Evolutionary conservation across 2,797 vertebrate species (phyloP).

Genomic region (Salmo trutta): DNA sequence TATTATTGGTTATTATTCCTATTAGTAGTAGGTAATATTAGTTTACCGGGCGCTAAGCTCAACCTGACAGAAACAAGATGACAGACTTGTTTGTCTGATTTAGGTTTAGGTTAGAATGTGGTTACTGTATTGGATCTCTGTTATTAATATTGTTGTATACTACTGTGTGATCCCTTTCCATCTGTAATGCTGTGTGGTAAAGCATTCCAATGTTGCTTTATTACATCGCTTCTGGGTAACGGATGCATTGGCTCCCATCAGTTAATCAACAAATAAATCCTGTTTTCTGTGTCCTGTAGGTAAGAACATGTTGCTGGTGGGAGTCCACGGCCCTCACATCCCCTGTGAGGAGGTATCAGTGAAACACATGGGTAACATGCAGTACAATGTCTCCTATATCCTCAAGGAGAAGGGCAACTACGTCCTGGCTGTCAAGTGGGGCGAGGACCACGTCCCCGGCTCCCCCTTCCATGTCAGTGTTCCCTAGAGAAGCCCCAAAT

Average conservation of each 20-base stretch:
- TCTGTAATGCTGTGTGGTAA: neutral
- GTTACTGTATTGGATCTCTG: neutral
- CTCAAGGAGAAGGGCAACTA: constrained; percentile 94
- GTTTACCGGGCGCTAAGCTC: too few relatives aligned
- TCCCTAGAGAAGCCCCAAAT: constrained; percentile 75
- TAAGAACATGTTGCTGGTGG: constrained; percentile 94
- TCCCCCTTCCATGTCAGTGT: constrained; percentile 91
- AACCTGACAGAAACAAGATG: too few relatives aligned
- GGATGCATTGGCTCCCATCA: neutral
- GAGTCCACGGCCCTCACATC: constrained; percentile 88
- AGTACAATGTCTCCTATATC: constrained; percentile 89
- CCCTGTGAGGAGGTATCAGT: constrained; percentile 96
- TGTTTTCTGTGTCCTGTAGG: constrained; percentile 68
- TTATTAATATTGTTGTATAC: too few relatives aligned
- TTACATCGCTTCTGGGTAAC: neutral
- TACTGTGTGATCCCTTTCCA: too few relatives aligned
- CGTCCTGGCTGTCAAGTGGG: constrained; percentile 93
- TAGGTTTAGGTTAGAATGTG: neutral
- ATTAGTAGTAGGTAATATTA: too few relatives aligned
- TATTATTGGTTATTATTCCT: too few relatives aligned
- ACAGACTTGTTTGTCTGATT: neutral
- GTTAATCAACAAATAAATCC: rapidly evolving
- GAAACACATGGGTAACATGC: constrained; percentile 88
- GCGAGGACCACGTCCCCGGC: constrained; percentile 93
- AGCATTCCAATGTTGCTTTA: neutral